Base-by-base conservation (phyloP, 2,113 vertebrate species). In the Leucoraja erinaceus region DNA sequence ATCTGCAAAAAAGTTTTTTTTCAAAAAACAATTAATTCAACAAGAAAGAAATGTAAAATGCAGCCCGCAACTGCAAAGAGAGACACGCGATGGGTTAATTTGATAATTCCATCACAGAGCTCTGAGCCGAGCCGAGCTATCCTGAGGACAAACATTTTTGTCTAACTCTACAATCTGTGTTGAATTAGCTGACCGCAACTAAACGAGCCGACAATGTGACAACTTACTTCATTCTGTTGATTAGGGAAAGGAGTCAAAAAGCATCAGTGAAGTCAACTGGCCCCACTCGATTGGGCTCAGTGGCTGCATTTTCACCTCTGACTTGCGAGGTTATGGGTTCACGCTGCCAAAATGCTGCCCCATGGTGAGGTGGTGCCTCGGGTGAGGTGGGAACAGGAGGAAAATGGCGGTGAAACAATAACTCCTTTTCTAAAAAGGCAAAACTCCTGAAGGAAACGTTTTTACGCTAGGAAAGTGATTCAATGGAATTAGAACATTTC, bases 1-100 rank as follows among this genome's bases (percentile, higher is more conserved):
- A 94, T 97, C 99, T 99, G 95, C 31, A 70, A 84, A 0, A 20
- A 18, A 25, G 0, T 63, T 66, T 63, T 18, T 72, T 33, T 91
- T 72, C 28, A 91, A 10, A 54, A 72, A 72, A 54, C 4, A 72
- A 68, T 28, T 47, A 33, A 70, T 11, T 72, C 1, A 70, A 47
- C 10, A 22, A 4, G 5, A 22, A 72, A 47, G 18, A 72, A 14
- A 38, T 5, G 20, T 47, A 38, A 91, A 70, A 28, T 72, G 4
- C 66, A 91, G 12, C 47, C 68, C 47, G 20, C 5, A 12, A 38
- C 31, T 68, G 31, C 1, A 12, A 72, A 12, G 38, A 70, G 68
- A 10, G 0, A 31, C 47, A 38, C 10, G 8, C 11, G 12, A 33
- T 88, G 10, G 59, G 16, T 88, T 28, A 88, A 12, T 63, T 47